Conservation (phyloP, 2,113 vertebrate species). For the Forbesichthys agassizii region DNA sequence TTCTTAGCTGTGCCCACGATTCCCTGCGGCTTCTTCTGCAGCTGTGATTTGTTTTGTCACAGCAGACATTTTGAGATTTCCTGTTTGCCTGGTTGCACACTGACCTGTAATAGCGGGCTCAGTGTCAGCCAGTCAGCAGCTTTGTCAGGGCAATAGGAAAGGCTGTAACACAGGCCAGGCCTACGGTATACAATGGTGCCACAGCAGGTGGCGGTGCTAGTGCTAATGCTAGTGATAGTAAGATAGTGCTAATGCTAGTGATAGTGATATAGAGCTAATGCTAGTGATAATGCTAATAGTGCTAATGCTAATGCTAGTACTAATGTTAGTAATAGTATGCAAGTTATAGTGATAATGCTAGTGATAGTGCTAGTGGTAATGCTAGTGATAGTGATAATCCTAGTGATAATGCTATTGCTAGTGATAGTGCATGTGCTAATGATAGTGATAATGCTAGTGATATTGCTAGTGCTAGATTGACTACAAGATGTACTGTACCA, state of each 20-base stretch:
- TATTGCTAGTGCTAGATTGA: background rate
- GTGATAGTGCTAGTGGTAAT: too few relatives aligned
- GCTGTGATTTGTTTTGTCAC: background rate
- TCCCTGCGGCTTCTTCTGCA: background rate
- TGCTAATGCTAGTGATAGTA: too few relatives aligned
- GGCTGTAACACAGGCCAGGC: constrained; percentile 28
- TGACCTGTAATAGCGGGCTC: constrained; percentile 27
- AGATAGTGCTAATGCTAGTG: background rate
- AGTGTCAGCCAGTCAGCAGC: constrained; percentile 38
- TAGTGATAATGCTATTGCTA: too few relatives aligned
- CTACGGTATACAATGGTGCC: constrained; percentile 14
- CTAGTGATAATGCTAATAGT: background rate
- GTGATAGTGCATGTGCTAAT: too few relatives aligned
- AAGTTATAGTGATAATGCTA: too few relatives aligned
- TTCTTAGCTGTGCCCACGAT: background rate
- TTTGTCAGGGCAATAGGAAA: constrained; percentile 26
- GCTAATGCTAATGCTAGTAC: too few relatives aligned
- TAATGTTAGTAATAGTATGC: too few relatives aligned
- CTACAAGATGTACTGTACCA: constrained; percentile 31
- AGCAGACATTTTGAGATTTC: constrained; percentile 13
- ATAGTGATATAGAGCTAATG: background rate
- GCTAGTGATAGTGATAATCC: too few relatives aligned
- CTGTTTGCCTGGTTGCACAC: constrained; percentile 20
- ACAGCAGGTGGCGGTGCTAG: constrained; percentile 44
- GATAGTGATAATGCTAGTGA: too few relatives aligned